A percentile compares a stretch with the other conserved stretches of the same genome.
Conservation (phyloP, 2,113 vertebrate genomes). For the Pelodiscus sinensis region DNA sequence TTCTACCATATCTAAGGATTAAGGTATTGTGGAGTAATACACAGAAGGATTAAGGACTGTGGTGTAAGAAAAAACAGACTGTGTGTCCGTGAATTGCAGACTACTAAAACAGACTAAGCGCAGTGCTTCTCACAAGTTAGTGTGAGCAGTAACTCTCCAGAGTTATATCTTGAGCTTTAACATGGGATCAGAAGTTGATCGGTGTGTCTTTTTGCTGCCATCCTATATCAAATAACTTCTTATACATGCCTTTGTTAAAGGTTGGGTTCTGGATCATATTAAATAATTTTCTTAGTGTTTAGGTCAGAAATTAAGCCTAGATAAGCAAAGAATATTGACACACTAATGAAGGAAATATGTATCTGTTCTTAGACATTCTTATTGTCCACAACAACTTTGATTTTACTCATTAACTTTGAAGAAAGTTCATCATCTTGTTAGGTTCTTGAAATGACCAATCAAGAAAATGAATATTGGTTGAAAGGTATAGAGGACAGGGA, state of each 20-base stretch:
- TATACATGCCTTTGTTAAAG: not conserved
- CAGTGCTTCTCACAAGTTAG: not conserved
- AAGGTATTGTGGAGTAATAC: not conserved
- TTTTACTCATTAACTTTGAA: slow-evolving; percentile 62
- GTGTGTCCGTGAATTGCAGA: not conserved
- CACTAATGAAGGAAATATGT: slow-evolving; percentile 1
- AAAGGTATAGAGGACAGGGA: slow-evolving; percentile 30
- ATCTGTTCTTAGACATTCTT: not conserved
- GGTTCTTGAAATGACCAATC: slow-evolving; percentile 51
- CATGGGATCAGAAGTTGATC: not conserved
- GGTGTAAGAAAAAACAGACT: not conserved
- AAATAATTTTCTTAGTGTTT: slow-evolving; percentile 2
- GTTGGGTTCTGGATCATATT: not conserved
- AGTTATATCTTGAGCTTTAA: not conserved
- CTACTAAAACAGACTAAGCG: not conserved
- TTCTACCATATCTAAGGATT: not conserved
- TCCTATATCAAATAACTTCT: not conserved
- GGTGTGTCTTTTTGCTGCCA: not conserved
- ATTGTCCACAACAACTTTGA: not conserved
- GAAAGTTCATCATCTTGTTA: slow-evolving; percentile 24
- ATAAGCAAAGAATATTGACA: not conserved
- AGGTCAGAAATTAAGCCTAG: slow-evolving; percentile 8
- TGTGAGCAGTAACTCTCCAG: not conserved
- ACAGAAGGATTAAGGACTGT: no score
- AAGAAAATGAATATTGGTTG: slow-evolving; percentile 49